These are phyloP conservation scores for Periophthalmus magnuspinnatus DNA, from an alignment of 2,797 vertebrate genomes.

Conservation along the genomic window DNA sequence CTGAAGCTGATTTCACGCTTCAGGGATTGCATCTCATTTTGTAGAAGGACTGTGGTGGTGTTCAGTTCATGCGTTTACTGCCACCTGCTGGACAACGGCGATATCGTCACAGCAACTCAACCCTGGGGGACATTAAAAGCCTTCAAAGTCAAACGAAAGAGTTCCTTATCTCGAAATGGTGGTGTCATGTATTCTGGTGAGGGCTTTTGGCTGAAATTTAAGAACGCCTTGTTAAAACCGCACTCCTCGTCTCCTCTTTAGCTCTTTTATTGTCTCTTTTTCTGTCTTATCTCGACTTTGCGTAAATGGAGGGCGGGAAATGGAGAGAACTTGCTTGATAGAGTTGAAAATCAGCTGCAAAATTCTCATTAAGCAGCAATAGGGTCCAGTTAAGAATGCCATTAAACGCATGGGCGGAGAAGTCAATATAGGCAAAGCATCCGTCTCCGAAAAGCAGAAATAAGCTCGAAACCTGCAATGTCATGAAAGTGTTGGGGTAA, in stretches of 20 bases:
- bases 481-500: constrained; percentile 40
- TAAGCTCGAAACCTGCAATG: constrained; percentile 25
- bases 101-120: background rate
- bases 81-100: constrained; percentile 55
- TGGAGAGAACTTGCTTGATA: constrained; percentile 21
- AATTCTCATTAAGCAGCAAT: constrained; percentile 25
- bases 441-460: constrained; percentile 26
- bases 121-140: constrained; percentile 13
- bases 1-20: constrained; percentile 76
- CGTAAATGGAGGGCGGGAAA: constrained; percentile 20
- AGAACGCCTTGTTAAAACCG: constrained; percentile 6
- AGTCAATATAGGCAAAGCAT: constrained; percentile 41
- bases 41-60: constrained; percentile 23
- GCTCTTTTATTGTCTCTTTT: constrained; percentile 5
- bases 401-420: constrained; percentile 43
- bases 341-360: constrained; percentile 18
- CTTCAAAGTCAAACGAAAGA: constrained; percentile 27
- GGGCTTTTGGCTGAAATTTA: constrained; percentile 17
- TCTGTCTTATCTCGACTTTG: constrained; percentile 6
- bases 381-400: constrained; percentile 30
- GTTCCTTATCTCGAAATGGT: constrained; percentile 17
- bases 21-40: constrained; percentile 72
- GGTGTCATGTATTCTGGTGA: constrained; percentile 7
- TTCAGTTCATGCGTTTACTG: constrained; percentile 52
- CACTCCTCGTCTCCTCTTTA: constrained; percentile 13